Evolutionary conservation across 2,888 invertebrate species (phyloP).

Genomic region (Cecidostiba fungosa): DNA sequence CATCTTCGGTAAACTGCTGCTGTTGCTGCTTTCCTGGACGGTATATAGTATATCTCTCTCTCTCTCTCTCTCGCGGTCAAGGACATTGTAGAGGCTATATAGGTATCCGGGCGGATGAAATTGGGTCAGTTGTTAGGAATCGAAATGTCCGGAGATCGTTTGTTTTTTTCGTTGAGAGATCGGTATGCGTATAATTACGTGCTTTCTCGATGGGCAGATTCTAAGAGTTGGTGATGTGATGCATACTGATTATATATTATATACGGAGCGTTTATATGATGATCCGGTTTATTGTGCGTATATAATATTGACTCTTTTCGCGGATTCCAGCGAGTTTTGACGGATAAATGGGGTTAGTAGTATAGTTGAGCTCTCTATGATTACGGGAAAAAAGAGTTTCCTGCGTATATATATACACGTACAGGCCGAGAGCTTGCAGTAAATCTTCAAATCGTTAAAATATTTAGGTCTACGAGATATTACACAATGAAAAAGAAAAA

Average conservation of each 20-base stretch:
- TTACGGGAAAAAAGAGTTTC: not conserved
- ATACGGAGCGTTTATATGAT: too few relatives aligned
- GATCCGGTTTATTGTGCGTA: too few relatives aligned
- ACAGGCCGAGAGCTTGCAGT: not conserved
- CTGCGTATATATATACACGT: too few relatives aligned
- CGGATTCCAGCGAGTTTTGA: too few relatives aligned
- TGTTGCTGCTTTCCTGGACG: slow-evolving; percentile 11
- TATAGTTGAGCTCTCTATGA: too few relatives aligned
- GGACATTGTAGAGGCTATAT: slow-evolving; percentile 42
- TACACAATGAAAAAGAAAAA: not conserved
- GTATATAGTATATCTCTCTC: not conserved
- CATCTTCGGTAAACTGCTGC: slow-evolving; percentile 10
- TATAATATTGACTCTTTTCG: too few relatives aligned
- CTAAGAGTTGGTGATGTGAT: too few relatives aligned
- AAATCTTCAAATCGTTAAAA: not conserved
- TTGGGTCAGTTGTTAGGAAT: slow-evolving; percentile 51
- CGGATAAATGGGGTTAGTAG: too few relatives aligned
- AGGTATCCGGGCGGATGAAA: slow-evolving; percentile 24
- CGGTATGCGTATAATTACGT: too few relatives aligned
- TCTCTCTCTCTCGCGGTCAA: slow-evolving; percentile 57
- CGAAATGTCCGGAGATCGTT: slow-evolving; percentile 5
- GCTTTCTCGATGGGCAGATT: too few relatives aligned
- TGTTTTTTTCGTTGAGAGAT: not conserved
- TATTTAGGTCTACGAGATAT: not conserved
- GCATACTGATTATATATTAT: too few relatives aligned